Conservation (phyloP, 2,888 invertebrate species). For the Napeogenes sylphis region DNA sequence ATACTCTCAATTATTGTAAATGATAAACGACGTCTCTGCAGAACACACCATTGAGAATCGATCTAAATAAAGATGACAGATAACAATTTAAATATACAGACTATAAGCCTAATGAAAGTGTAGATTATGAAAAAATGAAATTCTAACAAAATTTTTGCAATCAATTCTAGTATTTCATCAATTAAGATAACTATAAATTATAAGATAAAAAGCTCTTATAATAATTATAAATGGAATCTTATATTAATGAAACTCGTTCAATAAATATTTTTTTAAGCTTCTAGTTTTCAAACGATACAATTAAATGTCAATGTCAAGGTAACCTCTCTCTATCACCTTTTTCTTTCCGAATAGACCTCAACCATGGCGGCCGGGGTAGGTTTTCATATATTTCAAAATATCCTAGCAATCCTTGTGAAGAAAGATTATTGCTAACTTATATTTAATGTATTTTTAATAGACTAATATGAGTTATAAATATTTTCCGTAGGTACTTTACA, state of each 20-base stretch:
- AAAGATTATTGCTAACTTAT: slow-evolving; percentile 30
- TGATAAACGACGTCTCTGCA: slow-evolving; percentile 25
- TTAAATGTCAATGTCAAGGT: slow-evolving; percentile 33
- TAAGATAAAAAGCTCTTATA: too few species aligned
- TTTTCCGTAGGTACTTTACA: slow-evolving; percentile 94
- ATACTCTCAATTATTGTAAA: slow-evolving; percentile 17
- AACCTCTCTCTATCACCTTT: slow-evolving; percentile 35
- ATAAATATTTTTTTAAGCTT: too few species aligned
- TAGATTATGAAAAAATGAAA: neutral
- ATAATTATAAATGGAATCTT: too few species aligned
- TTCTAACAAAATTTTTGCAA: neutral
- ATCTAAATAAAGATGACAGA: slow-evolving; percentile 42
- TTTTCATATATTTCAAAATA: slow-evolving; percentile 55
- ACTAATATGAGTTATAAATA: slow-evolving; percentile 34
- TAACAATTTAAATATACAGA: slow-evolving; percentile 18
- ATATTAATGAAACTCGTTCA: too few species aligned
- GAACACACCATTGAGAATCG: slow-evolving; percentile 42
- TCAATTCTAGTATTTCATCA: too few species aligned
- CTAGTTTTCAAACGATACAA: too few species aligned
- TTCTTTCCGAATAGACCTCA: slow-evolving; percentile 65
- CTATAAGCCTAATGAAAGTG: slow-evolving; percentile 10
- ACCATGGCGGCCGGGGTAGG: slow-evolving; percentile 87
- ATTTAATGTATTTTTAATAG: neutral
- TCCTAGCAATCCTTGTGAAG: slow-evolving; percentile 50
- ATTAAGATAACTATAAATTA: too few species aligned